These are phyloP conservation scores for Anolis sagrei DNA, from an alignment of 2,113 vertebrate genomes.

Conservation along the genomic window DNA sequence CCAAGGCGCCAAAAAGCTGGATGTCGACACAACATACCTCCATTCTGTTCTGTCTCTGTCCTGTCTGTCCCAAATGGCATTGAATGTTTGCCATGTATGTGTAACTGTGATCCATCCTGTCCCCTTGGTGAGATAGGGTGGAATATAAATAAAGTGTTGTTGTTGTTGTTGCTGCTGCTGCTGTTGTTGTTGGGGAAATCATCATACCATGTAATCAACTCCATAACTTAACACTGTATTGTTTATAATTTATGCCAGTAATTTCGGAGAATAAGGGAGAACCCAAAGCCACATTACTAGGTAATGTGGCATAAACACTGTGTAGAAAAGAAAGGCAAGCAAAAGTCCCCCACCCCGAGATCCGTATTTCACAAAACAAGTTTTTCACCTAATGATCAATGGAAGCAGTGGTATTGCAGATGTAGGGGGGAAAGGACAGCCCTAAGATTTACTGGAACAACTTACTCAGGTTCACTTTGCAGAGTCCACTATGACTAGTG, in stretches of 20 bases:
- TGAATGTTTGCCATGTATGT: no score
- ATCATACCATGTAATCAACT: background rate
- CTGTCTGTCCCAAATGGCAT: no score
- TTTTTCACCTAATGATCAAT: background rate
- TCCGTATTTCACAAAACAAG: background rate
- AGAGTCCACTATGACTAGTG: background rate
- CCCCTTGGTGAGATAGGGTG: no score
- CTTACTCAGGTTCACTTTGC: background rate
- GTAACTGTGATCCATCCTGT: no score
- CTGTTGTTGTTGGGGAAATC: no score
- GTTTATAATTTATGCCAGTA: constrained; percentile 3
- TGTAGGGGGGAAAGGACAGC: background rate
- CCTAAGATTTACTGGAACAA: no score
- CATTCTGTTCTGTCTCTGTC: no score
- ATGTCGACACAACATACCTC: no score
- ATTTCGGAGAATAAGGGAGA: background rate
- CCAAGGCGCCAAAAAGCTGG: no score
- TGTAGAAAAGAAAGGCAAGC: background rate
- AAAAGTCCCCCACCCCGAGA: no score
- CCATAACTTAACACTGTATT: background rate
- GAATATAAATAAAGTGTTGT: no score
- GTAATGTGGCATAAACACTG: background rate
- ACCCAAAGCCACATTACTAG: background rate
- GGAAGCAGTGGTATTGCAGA: background rate
- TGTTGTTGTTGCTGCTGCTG: no score